Percentiles rank a stretch among this genome's conserved stretches.
Evolutionary conservation across 2,113 vertebrate genomes (phyloP).

Genomic region (Xiphophorus maculatus): DNA sequence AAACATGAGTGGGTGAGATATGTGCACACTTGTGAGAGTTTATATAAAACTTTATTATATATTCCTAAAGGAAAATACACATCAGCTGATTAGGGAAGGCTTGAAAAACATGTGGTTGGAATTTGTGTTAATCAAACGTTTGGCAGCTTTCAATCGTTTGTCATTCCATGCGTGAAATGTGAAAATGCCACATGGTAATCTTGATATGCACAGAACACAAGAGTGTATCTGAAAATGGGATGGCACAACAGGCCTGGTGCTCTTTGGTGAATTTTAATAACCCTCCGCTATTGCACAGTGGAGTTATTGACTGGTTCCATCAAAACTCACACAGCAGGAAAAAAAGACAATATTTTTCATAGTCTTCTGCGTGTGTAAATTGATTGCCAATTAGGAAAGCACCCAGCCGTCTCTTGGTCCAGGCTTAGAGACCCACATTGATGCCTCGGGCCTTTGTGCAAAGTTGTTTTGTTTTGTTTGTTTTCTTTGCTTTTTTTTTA

Average conservation of each 20-base stretch:
- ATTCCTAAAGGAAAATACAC: slow-evolving; percentile 3
- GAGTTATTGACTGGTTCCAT: background rate
- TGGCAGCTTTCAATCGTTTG: background rate
- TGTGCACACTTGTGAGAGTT: background rate
- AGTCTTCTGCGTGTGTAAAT: slow-evolving; percentile 31
- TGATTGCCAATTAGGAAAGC: slow-evolving; percentile 66
- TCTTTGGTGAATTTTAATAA: slow-evolving; percentile 10
- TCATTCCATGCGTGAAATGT: slow-evolving; percentile 4
- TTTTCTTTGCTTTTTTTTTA: slow-evolving; percentile 33
- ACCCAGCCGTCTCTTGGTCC: slow-evolving; percentile 29
- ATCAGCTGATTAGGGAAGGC: background rate
- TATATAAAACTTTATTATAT: slow-evolving; percentile 22
- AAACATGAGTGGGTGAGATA: background rate
- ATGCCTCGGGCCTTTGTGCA: slow-evolving; percentile 57
- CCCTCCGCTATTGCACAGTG: background rate
- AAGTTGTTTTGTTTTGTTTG: slow-evolving; percentile 42
- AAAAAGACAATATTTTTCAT: slow-evolving; percentile 11
- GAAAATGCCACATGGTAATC: slow-evolving; percentile 10
- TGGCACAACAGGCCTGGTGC: slow-evolving; percentile 2
- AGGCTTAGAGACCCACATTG: slow-evolving; percentile 64
- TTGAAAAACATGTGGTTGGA: background rate
- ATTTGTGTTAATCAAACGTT: slow-evolving; percentile 7
- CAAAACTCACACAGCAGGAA: background rate
- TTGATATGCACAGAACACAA: slow-evolving; percentile 16
- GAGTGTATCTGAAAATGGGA: background rate